phyloP scores from a whole-genome alignment of 2,113 vertebrate species.

The Platycercus adscitus region DNA sequence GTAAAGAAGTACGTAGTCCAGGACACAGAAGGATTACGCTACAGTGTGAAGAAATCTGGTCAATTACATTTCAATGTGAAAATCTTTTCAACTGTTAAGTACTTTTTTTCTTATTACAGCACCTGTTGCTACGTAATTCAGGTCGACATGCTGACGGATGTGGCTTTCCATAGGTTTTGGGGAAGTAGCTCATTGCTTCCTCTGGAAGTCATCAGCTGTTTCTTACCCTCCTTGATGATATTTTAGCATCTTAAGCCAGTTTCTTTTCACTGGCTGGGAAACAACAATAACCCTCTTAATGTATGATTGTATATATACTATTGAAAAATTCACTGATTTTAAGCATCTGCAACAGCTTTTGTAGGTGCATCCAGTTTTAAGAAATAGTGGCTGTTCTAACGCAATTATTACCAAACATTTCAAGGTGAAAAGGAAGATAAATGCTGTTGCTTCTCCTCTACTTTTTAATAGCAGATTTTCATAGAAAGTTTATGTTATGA shows the following conservation, averaged over 20 bases:
- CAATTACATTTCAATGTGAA: constrained; percentile 27
- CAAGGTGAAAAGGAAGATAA: neutral
- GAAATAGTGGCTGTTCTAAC: neutral
- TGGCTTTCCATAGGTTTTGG: neutral
- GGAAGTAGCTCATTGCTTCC: neutral
- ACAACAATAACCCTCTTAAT: neutral
- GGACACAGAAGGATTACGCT: constrained; percentile 21
- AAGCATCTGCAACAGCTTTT: neutral
- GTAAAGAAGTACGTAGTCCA: constrained; percentile 3
- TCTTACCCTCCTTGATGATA: neutral
- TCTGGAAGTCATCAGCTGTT: neutral
- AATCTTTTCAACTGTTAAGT: constrained; percentile 39
- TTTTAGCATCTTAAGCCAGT: neutral
- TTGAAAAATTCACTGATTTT: neutral
- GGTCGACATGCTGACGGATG: neutral
- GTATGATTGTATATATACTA: neutral
- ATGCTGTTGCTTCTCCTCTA: neutral
- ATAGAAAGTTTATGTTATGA: neutral
- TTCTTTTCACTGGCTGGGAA: neutral
- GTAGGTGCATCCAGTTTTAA: neutral
- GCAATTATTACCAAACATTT: neutral
- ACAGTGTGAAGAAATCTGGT: constrained; percentile 14
- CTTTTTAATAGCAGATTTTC: neutral
- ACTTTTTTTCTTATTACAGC: neutral
- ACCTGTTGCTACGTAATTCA: neutral